Evolutionary conservation across 1,140 invertebrate species (phyloP).

Genomic region (Diprion similis): DNA sequence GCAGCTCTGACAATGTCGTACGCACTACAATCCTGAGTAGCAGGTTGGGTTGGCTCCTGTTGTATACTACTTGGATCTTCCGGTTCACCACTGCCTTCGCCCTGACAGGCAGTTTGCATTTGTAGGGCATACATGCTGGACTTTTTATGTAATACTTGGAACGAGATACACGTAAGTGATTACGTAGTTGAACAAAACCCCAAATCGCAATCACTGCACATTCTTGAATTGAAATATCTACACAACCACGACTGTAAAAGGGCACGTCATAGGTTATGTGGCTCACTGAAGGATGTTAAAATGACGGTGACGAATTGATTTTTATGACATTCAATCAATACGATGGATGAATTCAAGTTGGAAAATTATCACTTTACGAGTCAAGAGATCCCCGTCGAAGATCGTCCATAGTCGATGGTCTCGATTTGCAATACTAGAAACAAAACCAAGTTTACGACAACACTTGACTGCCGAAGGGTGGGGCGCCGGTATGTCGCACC

Average conservation of each 20-base stretch:
- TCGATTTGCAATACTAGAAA: background rate
- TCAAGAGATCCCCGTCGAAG: background rate
- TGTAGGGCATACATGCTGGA: constrained; percentile 56
- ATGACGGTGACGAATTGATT: background rate
- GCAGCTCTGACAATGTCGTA: constrained; percentile 96
- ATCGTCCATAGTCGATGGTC: background rate
- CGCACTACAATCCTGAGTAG: constrained; percentile 75
- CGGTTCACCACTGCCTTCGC: constrained; percentile 50
- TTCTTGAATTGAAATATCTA: no score
- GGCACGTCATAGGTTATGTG: background rate
- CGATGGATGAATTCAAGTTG: background rate
- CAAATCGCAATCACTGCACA: no score
- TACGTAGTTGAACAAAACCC: background rate
- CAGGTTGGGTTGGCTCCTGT: constrained; percentile 52
- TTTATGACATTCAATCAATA: background rate
- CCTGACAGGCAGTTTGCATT: constrained; percentile 56
- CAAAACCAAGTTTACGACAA: background rate
- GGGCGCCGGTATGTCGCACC: background rate
- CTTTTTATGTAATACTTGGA: background rate
- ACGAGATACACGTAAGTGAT: background rate
- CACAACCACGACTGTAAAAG: background rate
- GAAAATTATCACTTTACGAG: background rate
- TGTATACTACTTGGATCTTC: constrained; percentile 50
- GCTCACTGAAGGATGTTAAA: no score
- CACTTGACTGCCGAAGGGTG: background rate